phyloP scores from a whole-genome alignment of 2,113 vertebrate genomes.

The Hemiscyllium ocellatum region DNA sequence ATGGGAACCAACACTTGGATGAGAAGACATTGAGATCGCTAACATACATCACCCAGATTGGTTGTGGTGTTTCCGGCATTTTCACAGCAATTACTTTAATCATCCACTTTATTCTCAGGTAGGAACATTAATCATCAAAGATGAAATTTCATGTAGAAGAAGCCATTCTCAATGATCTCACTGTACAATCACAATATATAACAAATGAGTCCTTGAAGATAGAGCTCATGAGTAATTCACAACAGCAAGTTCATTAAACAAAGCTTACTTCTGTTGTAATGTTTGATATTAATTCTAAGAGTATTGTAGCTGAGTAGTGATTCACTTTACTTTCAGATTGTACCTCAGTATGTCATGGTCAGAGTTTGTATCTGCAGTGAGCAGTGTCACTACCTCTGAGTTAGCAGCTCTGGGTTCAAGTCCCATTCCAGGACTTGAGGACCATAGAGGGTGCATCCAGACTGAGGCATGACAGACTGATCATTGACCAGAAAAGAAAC shows the following conservation, averaged over 20 bases:
- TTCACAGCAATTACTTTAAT: constrained; percentile 59
- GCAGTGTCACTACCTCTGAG: too few relatives aligned
- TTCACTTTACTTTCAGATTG: not conserved
- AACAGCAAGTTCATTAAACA: not conserved
- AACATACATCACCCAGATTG: constrained; percentile 57
- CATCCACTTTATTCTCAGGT: constrained; percentile 61
- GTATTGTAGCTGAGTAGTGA: not conserved
- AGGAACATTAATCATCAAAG: not conserved
- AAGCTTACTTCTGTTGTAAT: not conserved
- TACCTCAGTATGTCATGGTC: not conserved
- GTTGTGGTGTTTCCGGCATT: constrained; percentile 59
- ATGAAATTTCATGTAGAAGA: not conserved
- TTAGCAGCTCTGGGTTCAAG: too few relatives aligned
- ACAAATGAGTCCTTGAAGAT: not conserved
- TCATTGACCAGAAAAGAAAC: too few relatives aligned
- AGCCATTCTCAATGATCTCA: not conserved
- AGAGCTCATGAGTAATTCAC: not conserved
- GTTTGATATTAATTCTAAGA: not conserved
- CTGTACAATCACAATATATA: not conserved
- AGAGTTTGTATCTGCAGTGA: too few relatives aligned
- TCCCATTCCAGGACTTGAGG: too few relatives aligned
- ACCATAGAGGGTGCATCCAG: too few relatives aligned
- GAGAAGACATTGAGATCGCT: constrained; percentile 42
- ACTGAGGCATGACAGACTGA: too few relatives aligned
- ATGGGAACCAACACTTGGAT: not conserved